phyloP scores from a whole-genome alignment of 2,113 vertebrate genomes.

The Lucifuga dentata region DNA sequence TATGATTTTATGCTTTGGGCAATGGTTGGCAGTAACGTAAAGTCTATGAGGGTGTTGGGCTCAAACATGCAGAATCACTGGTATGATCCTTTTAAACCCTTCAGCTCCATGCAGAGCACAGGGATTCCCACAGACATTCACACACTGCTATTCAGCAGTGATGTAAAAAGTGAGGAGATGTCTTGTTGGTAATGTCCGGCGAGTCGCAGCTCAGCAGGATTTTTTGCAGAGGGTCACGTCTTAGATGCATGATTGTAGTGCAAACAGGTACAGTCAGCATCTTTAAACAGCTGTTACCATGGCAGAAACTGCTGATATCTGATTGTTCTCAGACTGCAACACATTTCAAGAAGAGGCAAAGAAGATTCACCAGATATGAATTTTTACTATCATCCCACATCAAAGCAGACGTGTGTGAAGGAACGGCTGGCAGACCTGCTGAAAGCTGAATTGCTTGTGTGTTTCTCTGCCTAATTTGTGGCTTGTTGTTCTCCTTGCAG shows the following conservation, averaged over 20 bases:
- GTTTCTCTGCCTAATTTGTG: slow-evolving; percentile 29
- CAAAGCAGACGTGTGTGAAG: no score
- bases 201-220: no score
- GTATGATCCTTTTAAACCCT: background rate
- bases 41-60: no score
- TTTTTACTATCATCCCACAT: no score
- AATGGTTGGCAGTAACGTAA: no score
- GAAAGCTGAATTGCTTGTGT: slow-evolving; percentile 10
- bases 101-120: no score
- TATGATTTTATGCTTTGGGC: no score
- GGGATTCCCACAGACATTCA: no score
- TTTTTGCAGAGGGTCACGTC: slow-evolving; percentile 11
- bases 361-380: background rate
- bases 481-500: slow-evolving; percentile 22
- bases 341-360: background rate
- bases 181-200: slow-evolving; percentile 29
- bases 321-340: no score
- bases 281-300: slow-evolving; percentile 9
- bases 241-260: background rate
- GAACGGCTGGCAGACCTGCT: slow-evolving; percentile 13
- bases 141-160: background rate
- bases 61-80: no score
- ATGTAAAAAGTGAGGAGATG: slow-evolving; percentile 7
- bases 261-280: slow-evolving; percentile 12
- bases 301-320: no score